phyloP scores from a whole-genome alignment of 2,113 vertebrate genomes.

The Alouatta palliata region DNA sequence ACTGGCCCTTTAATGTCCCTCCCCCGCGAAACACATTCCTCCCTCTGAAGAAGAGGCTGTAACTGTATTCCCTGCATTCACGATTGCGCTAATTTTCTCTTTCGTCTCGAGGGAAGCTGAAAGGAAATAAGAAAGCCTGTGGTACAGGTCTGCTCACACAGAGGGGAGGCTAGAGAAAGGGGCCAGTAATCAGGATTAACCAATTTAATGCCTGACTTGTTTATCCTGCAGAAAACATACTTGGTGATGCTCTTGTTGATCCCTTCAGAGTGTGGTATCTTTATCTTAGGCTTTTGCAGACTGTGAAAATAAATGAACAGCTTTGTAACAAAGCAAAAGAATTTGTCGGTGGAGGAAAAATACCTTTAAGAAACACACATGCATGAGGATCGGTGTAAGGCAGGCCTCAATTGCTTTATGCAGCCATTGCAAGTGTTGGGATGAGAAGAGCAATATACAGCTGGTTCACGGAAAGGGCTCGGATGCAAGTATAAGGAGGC shows the following conservation, averaged over 20 bases:
- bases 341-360: conserved; percentile 58
- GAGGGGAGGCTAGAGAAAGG: not conserved
- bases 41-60: not conserved
- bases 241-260: conserved; percentile 59
- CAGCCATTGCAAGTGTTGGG: not conserved
- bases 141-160: not conserved
- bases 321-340: conserved; percentile 58
- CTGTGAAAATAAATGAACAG: conserved; percentile 72
- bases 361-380: not conserved
- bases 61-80: not conserved
- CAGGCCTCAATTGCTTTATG: not conserved
- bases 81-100: conserved; percentile 33
- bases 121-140: conserved; percentile 10
- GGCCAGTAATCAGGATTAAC: conserved; percentile 68
- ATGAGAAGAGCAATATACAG: conserved; percentile 9
- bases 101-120: not conserved
- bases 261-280: conserved; percentile 42
- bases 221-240: conserved; percentile 75
- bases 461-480: not conserved
- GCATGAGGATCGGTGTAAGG: not conserved
- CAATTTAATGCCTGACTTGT: conserved; percentile 70
- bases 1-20: conserved; percentile 22
- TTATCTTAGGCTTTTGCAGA: conserved; percentile 51
- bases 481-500: not conserved
- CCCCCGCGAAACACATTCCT: not conserved